A percentile compares a stretch with the other conserved stretches of the same genome.
Conservation (phyloP, 64 coral and sea anemone genomes). For the Montipora capricornis region DNA sequence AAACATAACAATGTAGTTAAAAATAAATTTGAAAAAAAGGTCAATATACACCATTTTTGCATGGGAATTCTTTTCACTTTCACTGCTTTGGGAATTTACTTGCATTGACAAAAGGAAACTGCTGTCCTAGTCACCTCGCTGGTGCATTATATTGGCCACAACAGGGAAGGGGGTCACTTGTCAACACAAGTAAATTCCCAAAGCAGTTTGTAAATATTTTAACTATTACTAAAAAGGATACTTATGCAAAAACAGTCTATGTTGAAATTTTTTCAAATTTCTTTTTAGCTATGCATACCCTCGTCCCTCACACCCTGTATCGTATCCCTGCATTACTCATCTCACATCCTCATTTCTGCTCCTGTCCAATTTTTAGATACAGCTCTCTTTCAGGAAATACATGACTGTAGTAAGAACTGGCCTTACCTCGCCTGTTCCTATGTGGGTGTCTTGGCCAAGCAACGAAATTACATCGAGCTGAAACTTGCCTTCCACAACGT, state of each 20-base stretch:
- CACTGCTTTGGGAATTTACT: neutral
- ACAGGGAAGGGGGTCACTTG: neutral
- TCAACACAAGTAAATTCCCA: too few relatives aligned
- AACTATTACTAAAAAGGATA: too few relatives aligned
- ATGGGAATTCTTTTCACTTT: neutral
- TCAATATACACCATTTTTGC: too few relatives aligned
- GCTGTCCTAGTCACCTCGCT: neutral
- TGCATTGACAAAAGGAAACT: neutral
- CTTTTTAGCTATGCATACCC: too few relatives aligned
- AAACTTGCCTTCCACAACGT: slow-evolving; percentile 60
- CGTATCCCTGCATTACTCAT: too few relatives aligned
- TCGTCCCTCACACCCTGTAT: too few relatives aligned
- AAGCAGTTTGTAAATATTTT: too few relatives aligned
- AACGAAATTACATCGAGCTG: slow-evolving; percentile 65
- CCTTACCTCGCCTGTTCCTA: slow-evolving; percentile 44
- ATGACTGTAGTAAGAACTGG: neutral
- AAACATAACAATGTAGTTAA: neutral
- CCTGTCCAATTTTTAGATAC: neutral
- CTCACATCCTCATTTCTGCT: too few relatives aligned
- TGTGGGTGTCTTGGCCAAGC: slow-evolving; percentile 72
- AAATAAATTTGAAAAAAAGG: neutral
- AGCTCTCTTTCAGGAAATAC: neutral
- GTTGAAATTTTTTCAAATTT: too few relatives aligned
- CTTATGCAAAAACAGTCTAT: too few relatives aligned
- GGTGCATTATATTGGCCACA: neutral